Base-by-base conservation (phyloP, 1,140 invertebrate genomes). In the Drosophila erecta region DNA sequence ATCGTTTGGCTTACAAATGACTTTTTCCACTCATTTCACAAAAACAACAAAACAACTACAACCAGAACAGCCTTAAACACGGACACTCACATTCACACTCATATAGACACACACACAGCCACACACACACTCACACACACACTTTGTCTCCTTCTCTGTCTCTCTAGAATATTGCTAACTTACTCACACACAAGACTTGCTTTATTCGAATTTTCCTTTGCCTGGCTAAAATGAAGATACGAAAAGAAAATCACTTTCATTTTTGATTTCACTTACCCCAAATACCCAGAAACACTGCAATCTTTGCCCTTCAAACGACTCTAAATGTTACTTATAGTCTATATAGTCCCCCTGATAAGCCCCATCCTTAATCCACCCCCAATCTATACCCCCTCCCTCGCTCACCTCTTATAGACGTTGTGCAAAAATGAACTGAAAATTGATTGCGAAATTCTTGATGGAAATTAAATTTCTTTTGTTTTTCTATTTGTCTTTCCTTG, bases 161-260 rank as follows among this genome's bases (percentile, higher is more conserved):
- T 72, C 57, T 53, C 49, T 59, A 73, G 70, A 35, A 55, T 61
- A 62, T 73, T 55, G 70, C 71, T 73, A 74, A 76, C 72, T 75
- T 51, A 50, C 43, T 74, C 22, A 75, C 71, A 47, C 65, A 57
- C 55, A 47, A 67, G 60, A 85, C 83, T 72, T 81, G 81, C 81
- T 87, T 86, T 67, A 70, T 66, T 51, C 61, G 53, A 46, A 53
- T 76, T 76, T 76, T 76, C 30, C 60, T 76, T 76, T 76, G 72
- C 72, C 72, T 76, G 72, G 72, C 72, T 76, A 76, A 57, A 76
- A 76, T 53, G 47, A 17, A 76, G 50, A 53, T 66, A 66, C 47
- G 51, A 74, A 74, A 43, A 65, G 40, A 51, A 76, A 76, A 66
- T 76, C 73, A 97, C 97, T 46, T 97, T 96, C 41, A 74, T 62